Evolutionary conservation across 2,113 vertebrate species (phyloP).

Genomic region (Tachysurus vachellii): DNA sequence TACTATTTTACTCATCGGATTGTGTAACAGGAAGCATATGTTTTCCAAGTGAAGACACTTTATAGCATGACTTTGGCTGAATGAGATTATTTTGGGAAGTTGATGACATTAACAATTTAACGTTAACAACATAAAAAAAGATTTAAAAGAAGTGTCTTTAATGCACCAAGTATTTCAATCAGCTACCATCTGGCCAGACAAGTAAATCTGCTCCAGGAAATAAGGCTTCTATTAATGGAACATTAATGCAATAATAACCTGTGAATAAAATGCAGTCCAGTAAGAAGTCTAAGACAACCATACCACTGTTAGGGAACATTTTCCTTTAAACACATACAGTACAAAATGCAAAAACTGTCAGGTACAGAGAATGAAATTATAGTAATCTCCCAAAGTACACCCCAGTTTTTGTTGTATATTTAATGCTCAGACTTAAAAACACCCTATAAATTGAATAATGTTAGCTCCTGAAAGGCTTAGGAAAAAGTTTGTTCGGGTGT

Average conservation of each 20-base stretch:
- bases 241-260: conserved; percentile 18
- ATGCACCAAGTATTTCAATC: conserved; percentile 17
- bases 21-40: conserved; percentile 30
- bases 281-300: background rate
- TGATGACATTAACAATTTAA: conserved; percentile 9
- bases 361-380: background rate
- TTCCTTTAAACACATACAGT: background rate
- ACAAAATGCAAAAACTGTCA: background rate
- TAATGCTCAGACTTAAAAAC: background rate
- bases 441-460: background rate
- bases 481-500: conserved; percentile 54
- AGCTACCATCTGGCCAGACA: background rate
- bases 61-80: background rate
- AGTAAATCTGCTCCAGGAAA: conserved; percentile 12
- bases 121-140: background rate
- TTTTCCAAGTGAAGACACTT: background rate
- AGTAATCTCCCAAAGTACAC: background rate
- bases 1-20: conserved; percentile 24
- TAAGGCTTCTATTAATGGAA: conserved; percentile 13
- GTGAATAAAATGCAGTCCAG: conserved; percentile 5
- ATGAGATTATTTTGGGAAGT: conserved; percentile 1
- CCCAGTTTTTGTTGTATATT: background rate
- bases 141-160: conserved; percentile 18
- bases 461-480: conserved; percentile 62
- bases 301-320: background rate